Conservation (phyloP, 2,797 vertebrate genomes). For the Anguilla marmorata region DNA sequence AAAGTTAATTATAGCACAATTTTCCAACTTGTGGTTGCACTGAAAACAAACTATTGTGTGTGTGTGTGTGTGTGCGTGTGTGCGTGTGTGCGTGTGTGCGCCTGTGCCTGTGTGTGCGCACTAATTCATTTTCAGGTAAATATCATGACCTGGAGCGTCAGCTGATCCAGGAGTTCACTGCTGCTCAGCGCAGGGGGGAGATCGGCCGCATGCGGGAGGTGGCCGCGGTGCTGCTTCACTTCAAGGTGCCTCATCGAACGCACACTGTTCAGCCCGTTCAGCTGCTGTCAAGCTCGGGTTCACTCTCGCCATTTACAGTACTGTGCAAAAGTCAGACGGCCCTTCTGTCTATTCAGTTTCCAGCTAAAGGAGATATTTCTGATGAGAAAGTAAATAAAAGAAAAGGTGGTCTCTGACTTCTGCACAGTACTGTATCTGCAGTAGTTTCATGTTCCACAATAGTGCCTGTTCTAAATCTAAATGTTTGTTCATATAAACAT, state of each 20-base stretch:
- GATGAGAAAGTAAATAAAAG: no score
- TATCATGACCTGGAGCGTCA: conserved; percentile 98
- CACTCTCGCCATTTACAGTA: not conserved
- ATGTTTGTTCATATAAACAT: not conserved
- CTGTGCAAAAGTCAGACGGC: no score
- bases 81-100: conserved; percentile 12
- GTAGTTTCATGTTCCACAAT: not conserved
- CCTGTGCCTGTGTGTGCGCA: not conserved
- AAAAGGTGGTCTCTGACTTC: no score
- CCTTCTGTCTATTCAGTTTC: no score
- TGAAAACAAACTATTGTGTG: no score
- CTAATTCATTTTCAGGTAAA: conserved; percentile 78
- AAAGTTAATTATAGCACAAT: not conserved
- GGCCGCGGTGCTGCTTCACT: conserved; percentile 95
- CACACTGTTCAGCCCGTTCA: not conserved
- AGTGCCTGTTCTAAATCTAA: not conserved
- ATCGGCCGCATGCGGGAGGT: conserved; percentile 97
- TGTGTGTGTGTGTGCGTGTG: conserved; percentile 6
- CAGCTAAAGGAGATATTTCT: no score
- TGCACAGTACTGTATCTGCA: not conserved
- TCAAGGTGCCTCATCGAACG: conserved; percentile 83
- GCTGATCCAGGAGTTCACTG: conserved; percentile 96
- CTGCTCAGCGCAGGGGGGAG: conserved; percentile 90
- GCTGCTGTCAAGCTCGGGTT: not conserved
- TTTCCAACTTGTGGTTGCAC: not conserved